Evolutionary conservation across 2,797 vertebrate species (phyloP), one percentile per base, ranked within the genome.

Genomic region (Catostomus latipinnis): DNA sequence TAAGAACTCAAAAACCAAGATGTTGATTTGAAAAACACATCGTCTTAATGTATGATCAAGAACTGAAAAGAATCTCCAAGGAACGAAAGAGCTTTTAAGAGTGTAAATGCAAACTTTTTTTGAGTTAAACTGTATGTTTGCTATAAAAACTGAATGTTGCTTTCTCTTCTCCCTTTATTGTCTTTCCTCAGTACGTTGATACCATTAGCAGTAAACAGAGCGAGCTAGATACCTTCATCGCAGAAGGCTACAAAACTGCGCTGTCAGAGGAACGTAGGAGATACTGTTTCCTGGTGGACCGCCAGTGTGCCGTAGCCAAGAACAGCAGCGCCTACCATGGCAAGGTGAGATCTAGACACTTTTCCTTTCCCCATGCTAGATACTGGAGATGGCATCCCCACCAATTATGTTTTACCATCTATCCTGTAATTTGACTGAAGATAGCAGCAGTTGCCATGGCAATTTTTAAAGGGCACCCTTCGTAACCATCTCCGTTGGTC

Each of bases 221-320:
- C 0, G 98, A 99, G 84, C 91, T 99, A 91, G 97, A 99, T 81
- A 95, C 87, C 89, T 97, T 96, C 6, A 96, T 98, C 45, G 97
- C 96, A 0, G 97, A 98, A 0, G 96, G 98, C 81, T 99, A 96
- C 86, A 98, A 97, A 92, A 96, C 95, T 0, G 97, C 97, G 0
- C 93, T 99, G 81, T 98, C 97, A 0, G 98, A 99, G 90, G 98
- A 99, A 88, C 93, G 97, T 73, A 91, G 97, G 71, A 87, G 98
- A 71, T 99, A 98, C 93, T 99, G 97, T 91, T 99, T 98, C 93
- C 95, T 99, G 88, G 97, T 99, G 13, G 98, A 99, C 89, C 96
- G 98, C 11, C 98, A 99, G 80, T 99, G 98, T 0, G 96, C 96
- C 0, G 97, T 99, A 88, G 96, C 96, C 79, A 98, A 99, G 92